phyloP scores from a whole-genome alignment of 2,888 invertebrate genomes.

The Uropetala carovei region DNA sequence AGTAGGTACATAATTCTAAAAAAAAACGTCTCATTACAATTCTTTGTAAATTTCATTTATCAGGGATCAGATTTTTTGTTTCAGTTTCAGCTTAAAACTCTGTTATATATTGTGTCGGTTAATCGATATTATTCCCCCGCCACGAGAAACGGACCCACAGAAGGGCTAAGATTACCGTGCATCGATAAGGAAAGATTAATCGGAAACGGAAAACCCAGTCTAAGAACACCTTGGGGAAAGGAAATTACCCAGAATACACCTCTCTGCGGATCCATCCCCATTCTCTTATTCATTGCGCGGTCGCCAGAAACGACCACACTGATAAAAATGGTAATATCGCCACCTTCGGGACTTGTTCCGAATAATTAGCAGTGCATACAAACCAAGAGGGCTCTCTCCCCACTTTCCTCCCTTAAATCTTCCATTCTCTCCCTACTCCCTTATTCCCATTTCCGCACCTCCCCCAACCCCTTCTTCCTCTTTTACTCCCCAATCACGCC shows the following conservation, averaged over 20 bases:
- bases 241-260: constrained; percentile 64
- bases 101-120: no score
- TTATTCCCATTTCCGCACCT: neutral
- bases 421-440: neutral
- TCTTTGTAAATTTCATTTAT: no score
- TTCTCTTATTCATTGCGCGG: constrained; percentile 47
- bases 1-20: no score
- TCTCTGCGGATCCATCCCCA: constrained; percentile 43
- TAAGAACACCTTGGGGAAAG: constrained; percentile 39
- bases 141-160: neutral
- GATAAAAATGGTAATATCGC: constrained; percentile 63
- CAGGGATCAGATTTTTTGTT: no score
- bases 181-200: constrained; percentile 52
- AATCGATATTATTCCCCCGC: no score
- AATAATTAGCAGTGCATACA: constrained; percentile 64
- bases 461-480: neutral
- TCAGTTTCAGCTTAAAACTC: no score
- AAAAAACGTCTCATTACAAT: no score
- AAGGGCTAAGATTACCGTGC: neutral
- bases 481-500: constrained; percentile 39
- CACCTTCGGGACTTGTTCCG: constrained; percentile 55
- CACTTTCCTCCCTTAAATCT: neutral
- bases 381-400: constrained; percentile 13
- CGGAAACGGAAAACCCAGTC: constrained; percentile 48
- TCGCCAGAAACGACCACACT: neutral